Base-by-base conservation (phyloP, 2,797 vertebrate genomes). In the Lagorchestes hirsutus region DNA sequence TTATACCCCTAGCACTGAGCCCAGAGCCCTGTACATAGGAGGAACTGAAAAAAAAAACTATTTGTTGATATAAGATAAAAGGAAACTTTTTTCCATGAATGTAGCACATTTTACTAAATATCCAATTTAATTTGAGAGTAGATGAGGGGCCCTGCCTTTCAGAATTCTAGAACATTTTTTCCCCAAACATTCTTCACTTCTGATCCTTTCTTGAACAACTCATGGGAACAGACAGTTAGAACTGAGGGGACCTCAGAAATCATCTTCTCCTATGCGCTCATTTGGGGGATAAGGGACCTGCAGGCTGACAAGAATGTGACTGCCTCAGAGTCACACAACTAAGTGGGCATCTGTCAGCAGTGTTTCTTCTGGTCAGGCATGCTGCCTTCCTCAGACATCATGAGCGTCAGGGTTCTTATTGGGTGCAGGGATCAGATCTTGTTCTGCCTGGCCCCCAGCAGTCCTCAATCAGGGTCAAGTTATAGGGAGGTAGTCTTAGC, bases 331-430 rank as follows among this genome's bases (percentile, higher is more conserved):
- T 40, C 34, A n/a, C 67, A 1, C 67, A 82, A 18, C 67, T 40
- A 40, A 40, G 18, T 18, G 2, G n/a, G 67, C 6, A 34, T 82
- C 67, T 40, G n/a, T n/a, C 67, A 10, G 67, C 9, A n/a, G 6
- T 24, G 8, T 24, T 82, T 40, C 67, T n/a, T 40, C n/a, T 22
- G 18, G 16, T 82, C 18, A 82, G 18, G 6, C 67, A 5, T 9
- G n/a, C 6, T 5, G 18, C 2, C n/a, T 40, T 18, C n/a, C 67
- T 82, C n/a, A 46, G n/a, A 74, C 22, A 22, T 40, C 67, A 74
- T 2, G 0, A 10, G 16, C 0, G 1, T 74, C n/a, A 40, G n/a
- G n/a, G n/a, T 16, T 74, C n/a, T 40, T 16, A n/a, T 3, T 1
- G 34, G 14, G 4, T 1, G 2, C 14, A 67, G 34, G 31, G 62